Evolutionary conservation across 2,888 invertebrate genomes (phyloP).

Genomic region (Vanessa cardui): DNA sequence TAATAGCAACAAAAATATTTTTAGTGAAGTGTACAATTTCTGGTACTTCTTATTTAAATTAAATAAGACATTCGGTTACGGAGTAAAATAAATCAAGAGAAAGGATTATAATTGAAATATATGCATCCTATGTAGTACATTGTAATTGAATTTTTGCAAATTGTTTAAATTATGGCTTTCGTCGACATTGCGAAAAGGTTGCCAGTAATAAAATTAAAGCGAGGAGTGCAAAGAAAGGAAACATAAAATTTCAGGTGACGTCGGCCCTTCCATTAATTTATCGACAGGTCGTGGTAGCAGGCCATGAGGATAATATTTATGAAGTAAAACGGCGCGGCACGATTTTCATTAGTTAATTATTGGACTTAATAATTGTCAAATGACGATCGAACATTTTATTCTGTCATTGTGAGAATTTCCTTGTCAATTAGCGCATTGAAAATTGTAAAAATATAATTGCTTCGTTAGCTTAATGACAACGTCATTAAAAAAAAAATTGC

Average conservation of each 20-base stretch:
- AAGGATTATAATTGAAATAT: no score
- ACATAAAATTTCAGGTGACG: constrained; percentile 80
- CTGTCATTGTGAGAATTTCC: constrained; percentile 11
- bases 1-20: neutral
- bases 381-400: constrained; percentile 17
- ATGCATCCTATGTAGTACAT: no score
- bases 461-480: constrained; percentile 11
- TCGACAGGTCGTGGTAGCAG: constrained; percentile 80
- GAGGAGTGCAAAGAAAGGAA: constrained; percentile 67
- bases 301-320: constrained; percentile 81
- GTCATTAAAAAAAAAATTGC: neutral
- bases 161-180: constrained; percentile 39
- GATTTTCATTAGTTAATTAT: constrained; percentile 79
- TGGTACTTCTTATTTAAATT: no score
- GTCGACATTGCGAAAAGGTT: constrained; percentile 44
- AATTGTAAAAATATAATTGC: constrained; percentile 6
- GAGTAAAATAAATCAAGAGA: no score
- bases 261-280: constrained; percentile 79
- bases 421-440: constrained; percentile 9
- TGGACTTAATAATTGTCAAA: constrained; percentile 30
- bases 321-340: constrained; percentile 68
- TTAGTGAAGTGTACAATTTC: neutral
- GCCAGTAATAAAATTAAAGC: constrained; percentile 63
- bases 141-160: constrained; percentile 31
- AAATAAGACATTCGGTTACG: no score